Conservation (phyloP, 2,113 vertebrate genomes). For the Rhinoptilus africanus region DNA sequence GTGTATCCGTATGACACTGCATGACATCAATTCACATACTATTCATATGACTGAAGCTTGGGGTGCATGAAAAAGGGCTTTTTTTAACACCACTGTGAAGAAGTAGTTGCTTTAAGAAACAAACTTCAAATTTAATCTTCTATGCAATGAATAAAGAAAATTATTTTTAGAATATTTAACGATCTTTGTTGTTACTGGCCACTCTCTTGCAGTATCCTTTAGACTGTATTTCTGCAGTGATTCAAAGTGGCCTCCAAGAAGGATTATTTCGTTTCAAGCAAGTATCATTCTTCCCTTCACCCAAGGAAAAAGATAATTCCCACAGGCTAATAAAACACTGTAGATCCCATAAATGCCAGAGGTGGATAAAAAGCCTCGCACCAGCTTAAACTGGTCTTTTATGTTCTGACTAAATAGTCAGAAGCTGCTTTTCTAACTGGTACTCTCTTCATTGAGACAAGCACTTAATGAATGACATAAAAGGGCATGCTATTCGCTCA, state of each 20-base stretch:
- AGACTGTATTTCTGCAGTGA: background rate
- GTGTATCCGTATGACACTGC: background rate
- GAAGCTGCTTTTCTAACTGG: background rate
- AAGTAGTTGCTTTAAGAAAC: background rate
- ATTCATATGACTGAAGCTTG: background rate
- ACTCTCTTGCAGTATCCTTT: background rate
- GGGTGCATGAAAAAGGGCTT: background rate
- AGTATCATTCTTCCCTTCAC: background rate
- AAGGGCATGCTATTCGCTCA: background rate
- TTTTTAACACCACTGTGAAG: background rate
- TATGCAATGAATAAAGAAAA: background rate
- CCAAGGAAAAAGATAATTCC: background rate
- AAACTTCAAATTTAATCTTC: background rate
- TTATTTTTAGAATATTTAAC: background rate
- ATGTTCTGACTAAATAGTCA: background rate
- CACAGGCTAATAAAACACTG: background rate
- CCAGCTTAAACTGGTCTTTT: background rate
- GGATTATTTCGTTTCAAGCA: background rate
- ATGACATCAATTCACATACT: background rate
- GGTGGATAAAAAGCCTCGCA: background rate
- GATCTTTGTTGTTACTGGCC: background rate
- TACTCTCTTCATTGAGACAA: background rate
- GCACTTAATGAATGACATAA: background rate
- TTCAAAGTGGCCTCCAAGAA: background rate
- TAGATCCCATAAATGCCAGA: background rate